Conservation (phyloP, 35 echinoderm and acorn worm genomes). For the Lytechinus variegatus region DNA sequence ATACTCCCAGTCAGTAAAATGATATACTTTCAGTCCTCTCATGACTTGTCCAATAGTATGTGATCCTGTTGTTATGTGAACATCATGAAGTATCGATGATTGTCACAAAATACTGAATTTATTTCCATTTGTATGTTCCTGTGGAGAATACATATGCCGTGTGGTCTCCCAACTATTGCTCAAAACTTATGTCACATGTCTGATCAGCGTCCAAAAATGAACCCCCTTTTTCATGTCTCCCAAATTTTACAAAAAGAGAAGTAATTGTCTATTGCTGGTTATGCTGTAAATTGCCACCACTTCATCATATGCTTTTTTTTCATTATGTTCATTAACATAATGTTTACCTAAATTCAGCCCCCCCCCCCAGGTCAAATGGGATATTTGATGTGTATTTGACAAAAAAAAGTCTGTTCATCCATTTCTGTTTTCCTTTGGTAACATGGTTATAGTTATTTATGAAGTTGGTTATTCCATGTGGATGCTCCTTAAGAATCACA, state of each 20-base stretch:
- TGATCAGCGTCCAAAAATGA: background rate
- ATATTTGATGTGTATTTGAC: background rate
- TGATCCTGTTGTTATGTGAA: background rate
- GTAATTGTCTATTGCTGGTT: background rate
- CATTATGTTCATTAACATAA: background rate
- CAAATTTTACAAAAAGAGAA: background rate
- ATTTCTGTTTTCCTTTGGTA: background rate
- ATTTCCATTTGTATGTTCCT: background rate
- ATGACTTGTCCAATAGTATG: background rate
- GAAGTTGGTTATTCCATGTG: background rate
- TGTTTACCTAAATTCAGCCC: background rate
- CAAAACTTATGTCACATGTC: background rate
- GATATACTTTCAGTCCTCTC: background rate
- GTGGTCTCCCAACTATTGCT: background rate
- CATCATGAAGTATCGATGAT: background rate
- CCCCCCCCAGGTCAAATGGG: background rate
- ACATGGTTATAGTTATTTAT: background rate
- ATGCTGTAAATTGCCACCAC: background rate
- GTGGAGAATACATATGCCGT: background rate
- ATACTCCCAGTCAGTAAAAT: background rate
- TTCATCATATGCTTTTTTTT: background rate
- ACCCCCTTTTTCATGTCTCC: background rate
- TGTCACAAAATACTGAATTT: background rate
- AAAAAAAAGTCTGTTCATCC: background rate
- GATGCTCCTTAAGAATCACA: background rate